Conservation (phyloP, 2,797 vertebrate species). For the Premnoplex brunnescens region DNA sequence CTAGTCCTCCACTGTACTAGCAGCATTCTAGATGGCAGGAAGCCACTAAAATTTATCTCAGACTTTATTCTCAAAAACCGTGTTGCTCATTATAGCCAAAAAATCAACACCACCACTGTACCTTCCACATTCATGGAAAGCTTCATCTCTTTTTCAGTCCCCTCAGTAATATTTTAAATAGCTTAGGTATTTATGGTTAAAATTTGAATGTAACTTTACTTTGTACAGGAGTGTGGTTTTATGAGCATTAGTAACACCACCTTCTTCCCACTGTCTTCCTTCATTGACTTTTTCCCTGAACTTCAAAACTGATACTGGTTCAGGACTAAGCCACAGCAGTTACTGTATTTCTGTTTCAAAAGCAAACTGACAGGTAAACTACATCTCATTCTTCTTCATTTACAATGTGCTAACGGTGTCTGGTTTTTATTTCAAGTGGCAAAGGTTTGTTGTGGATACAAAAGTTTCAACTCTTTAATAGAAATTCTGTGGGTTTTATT, state of each 20-base stretch:
- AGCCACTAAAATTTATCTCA: neutral
- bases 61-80: neutral
- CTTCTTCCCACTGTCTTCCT: neutral
- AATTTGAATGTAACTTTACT: neutral
- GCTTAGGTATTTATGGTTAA: neutral
- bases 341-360: neutral
- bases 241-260: neutral
- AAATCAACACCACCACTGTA: neutral
- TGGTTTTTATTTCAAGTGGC: neutral
- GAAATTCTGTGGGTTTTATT: neutral
- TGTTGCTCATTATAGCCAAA: neutral
- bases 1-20: neutral
- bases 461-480: neutral
- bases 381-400: neutral
- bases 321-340: neutral
- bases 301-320: neutral
- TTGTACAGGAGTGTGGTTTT: neutral
- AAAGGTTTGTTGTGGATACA: neutral
- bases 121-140: fast-evolving
- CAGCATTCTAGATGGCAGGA: neutral
- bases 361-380: neutral
- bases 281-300: neutral
- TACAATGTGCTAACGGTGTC: neutral
- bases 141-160: neutral
- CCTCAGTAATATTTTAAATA: neutral